phyloP scores from a whole-genome alignment of 2,888 invertebrate species.

The Melanostoma scalare region DNA sequence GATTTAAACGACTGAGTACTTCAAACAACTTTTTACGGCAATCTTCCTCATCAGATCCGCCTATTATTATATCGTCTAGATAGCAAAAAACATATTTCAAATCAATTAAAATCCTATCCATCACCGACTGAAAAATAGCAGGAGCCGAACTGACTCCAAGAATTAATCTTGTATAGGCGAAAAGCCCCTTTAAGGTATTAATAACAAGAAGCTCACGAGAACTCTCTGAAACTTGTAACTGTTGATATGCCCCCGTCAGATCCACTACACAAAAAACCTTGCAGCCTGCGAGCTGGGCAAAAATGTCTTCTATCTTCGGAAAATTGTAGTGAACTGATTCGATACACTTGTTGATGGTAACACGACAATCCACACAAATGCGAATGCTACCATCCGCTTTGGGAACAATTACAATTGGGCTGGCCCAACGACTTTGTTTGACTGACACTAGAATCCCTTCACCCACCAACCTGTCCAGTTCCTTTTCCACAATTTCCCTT shows the following conservation, averaged over 20 bases:
- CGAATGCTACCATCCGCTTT: too few species aligned
- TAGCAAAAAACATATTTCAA: too few species aligned
- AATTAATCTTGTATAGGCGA: constrained; percentile 2
- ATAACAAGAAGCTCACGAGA: constrained; percentile 13
- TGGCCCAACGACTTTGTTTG: constrained; percentile 72
- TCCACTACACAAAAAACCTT: constrained; percentile 65
- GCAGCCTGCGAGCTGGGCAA: constrained; percentile 73
- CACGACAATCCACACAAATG: constrained; percentile 74
- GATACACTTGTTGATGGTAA: constrained; percentile 32
- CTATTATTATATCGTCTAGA: too few species aligned
- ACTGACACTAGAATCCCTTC: constrained; percentile 65
- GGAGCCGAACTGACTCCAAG: constrained; percentile 37
- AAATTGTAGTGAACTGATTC: constrained; percentile 75
- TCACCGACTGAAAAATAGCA: constrained; percentile 39
- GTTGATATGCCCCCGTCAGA: constrained; percentile 46
- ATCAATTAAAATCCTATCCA: constrained; percentile 37
- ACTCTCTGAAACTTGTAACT: constrained; percentile 14
- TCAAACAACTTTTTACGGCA: too few species aligned
- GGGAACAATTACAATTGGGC: constrained; percentile 74
- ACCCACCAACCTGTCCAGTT: constrained; percentile 23
- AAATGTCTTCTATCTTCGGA: constrained; percentile 76
- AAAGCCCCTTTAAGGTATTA: constrained; percentile 8
- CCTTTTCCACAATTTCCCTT: too few species aligned
- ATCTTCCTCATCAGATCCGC: too few species aligned
- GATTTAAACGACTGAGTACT: too few species aligned